A percentile compares a stretch with the other conserved stretches of the same genome.
Evolutionary conservation across 2,113 vertebrate genomes (phyloP).

Genomic region (Telmatochromis sp.): DNA sequence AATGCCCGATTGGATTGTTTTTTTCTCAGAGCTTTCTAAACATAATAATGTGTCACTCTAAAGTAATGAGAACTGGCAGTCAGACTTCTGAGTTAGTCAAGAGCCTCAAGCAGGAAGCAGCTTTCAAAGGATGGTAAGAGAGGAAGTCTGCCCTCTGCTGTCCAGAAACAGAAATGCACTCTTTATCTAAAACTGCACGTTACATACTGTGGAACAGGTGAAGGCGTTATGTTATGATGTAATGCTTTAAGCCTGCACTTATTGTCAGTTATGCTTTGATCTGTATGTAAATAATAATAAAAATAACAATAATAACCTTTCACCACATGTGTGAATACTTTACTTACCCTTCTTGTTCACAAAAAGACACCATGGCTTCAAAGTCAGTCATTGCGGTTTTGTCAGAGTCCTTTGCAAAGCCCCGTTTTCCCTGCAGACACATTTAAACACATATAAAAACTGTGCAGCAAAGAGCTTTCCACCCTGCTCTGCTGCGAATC

Average conservation of each 20-base stretch:
- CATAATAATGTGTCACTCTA: not conserved
- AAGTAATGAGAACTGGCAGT: not conserved
- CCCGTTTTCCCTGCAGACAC: conserved; percentile 78
- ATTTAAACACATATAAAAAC: not conserved
- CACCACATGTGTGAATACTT: not conserved
- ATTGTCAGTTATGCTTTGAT: not conserved
- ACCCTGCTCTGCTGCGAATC: not conserved
- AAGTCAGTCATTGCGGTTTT: conserved; percentile 82
- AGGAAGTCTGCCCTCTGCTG: conserved; percentile 44
- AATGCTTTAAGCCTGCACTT: not conserved
- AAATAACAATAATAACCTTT: not conserved
- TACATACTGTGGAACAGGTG: not conserved
- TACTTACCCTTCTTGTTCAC: conserved; percentile 76
- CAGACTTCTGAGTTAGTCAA: not conserved
- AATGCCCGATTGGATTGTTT: not conserved
- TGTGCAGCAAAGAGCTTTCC: not conserved
- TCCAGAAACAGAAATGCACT: not conserved
- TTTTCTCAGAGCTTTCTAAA: not conserved
- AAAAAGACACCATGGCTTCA: conserved; percentile 86
- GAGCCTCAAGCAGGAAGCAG: not conserved
- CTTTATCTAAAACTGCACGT: not conserved
- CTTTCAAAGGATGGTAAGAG: not conserved
- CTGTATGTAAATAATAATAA: not conserved
- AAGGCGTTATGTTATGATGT: not conserved
- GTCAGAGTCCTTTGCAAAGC: conserved; percentile 78